Evolutionary conservation across 2,797 vertebrate genomes (phyloP).

Genomic region (Notamacropus eugenii): DNA sequence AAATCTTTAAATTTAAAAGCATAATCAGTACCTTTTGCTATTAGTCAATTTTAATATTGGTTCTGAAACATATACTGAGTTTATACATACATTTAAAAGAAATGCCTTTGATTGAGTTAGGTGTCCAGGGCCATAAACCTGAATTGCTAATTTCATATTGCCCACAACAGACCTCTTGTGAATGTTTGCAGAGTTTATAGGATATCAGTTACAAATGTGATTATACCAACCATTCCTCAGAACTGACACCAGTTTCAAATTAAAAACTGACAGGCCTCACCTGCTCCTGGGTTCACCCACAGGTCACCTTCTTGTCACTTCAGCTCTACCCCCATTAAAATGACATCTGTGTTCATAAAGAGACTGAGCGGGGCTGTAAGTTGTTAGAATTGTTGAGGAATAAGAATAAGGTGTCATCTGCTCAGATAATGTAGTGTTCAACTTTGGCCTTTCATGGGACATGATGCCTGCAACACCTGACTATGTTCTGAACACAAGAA

Average conservation of each 20-base stretch:
- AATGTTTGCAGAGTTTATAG: slow-evolving; percentile 80
- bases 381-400: slow-evolving; percentile 83
- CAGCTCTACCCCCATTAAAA: slow-evolving; percentile 79
- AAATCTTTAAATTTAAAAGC: slow-evolving; percentile 25
- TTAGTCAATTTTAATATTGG: not conserved
- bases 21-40: not conserved
- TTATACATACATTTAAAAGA: slow-evolving; percentile 62
- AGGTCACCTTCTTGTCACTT: slow-evolving; percentile 89
- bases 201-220: slow-evolving; percentile 87
- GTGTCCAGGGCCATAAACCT: slow-evolving; percentile 73
- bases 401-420: slow-evolving; percentile 80
- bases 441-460: slow-evolving; percentile 81
- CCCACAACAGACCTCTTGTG: slow-evolving; percentile 70
- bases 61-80: slow-evolving; percentile 22
- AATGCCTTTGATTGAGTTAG: slow-evolving; percentile 73
- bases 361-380: slow-evolving; percentile 65
- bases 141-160: slow-evolving; percentile 82
- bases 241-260: slow-evolving; percentile 88
- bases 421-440: slow-evolving; percentile 76
- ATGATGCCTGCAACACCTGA: slow-evolving; percentile 58
- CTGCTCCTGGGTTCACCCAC: slow-evolving; percentile 88
- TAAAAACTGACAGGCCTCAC: slow-evolving; percentile 90
- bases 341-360: slow-evolving; percentile 86
- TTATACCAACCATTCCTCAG: slow-evolving; percentile 85
- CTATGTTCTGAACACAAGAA: slow-evolving; percentile 75